These are phyloP conservation scores for Stegostoma tigrinum DNA, from an alignment of 2,113 vertebrate species.

Conservation along the genomic window DNA sequence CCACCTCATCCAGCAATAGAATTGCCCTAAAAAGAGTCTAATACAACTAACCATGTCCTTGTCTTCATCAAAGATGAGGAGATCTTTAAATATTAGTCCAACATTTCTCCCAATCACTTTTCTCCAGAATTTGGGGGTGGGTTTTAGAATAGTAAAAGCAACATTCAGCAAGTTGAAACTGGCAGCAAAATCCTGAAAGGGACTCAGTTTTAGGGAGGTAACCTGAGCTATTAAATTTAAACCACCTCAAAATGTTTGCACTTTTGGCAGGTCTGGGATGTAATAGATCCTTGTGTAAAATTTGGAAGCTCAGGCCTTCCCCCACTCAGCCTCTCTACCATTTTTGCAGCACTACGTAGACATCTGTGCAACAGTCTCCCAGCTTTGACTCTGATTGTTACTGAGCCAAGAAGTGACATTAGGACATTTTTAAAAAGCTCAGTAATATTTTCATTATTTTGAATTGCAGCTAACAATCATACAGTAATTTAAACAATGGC, in stretches of 20 bases:
- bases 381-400: neutral
- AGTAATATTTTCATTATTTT: neutral
- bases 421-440: neutral
- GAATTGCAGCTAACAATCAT: neutral
- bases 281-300: neutral
- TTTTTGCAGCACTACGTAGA: neutral
- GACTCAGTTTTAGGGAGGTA: neutral
- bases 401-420: neutral
- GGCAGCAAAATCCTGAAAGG: neutral
- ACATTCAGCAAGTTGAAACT: neutral
- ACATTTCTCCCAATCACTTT: neutral
- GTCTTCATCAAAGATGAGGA: neutral
- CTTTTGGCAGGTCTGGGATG: neutral
- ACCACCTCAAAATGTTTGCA: neutral
- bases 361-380: neutral
- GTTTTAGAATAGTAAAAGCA: neutral
- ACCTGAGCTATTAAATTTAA: neutral
- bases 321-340: neutral
- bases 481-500: conserved; percentile 14
- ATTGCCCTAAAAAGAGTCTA: neutral
- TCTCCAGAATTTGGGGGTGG: neutral
- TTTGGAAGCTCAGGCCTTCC: neutral
- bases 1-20: neutral
- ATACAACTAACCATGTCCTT: neutral
- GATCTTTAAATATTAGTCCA: neutral